Evolutionary conservation across 2,113 vertebrate species (phyloP), one percentile per base, ranked within the genome.

Genomic region (Trinectes maculatus): DNA sequence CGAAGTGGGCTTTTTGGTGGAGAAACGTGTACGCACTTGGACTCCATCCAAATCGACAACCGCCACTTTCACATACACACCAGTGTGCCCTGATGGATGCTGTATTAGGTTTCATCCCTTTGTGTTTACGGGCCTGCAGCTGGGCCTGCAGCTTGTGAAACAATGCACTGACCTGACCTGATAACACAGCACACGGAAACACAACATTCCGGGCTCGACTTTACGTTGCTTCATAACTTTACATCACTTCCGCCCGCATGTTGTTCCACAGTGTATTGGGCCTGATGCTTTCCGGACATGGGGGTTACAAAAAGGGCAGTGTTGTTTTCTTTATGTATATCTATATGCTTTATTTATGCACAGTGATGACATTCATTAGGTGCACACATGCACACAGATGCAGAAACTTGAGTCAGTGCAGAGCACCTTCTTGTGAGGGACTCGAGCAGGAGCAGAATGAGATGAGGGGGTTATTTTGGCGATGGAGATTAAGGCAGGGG

Each of bases 391-490:
- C n/a, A 78, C 74, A 85, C 75, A 87, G 71, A 91, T 84, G 74
- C 70, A 85, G 19, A 77, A 80, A 89, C 67, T 93, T 95, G 95
- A 95, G 95, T 97, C 96, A 94, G 93, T 93, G 92, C 89, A 91
- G 89, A 93, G 93, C 81, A 83, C 93, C 93, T 94, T 94, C 92
- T 90, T 90, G 88, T 91, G 87, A 91, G 91, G 89, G 90, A 89
- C 91, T 91, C 4, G 4, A 88, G 94, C 93, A 95, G 93, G 92
- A 94, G 95, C 93, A 96, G 93, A 95, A 95, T 95, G 94, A 96
- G 96, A 96, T 95, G 95, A 95, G 95, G 95, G n/a, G 95, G 95
- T 96, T 97, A 96, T 95, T 95, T 94, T 94, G 92, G 91, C 91
- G 91, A 93, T 93, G 92, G 90, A 94, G 92, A 93, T 93, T 93